Evolutionary conservation across 2,888 invertebrate species (phyloP), one percentile per base, ranked within the genome.

Genomic region (Metacarcinus magister): DNA sequence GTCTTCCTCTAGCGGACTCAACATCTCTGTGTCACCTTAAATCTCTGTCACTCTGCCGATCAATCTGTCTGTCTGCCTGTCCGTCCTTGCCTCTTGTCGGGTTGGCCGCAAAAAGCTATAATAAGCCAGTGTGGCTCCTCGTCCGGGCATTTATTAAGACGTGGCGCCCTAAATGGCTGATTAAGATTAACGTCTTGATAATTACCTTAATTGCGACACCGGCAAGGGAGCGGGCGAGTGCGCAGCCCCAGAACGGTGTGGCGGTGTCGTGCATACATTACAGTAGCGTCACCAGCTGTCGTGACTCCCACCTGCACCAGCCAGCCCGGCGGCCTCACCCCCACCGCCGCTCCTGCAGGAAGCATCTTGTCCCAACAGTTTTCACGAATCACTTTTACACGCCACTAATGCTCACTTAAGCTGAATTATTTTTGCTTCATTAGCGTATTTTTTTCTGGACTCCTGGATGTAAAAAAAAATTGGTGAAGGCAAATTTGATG

Each of bases 221-320:
- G 43, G 90, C 60, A n/a, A 89, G 60, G 90, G 87, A 87, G 48
- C 60, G 60, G 92, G 46, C 54, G 54, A 87, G 87, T 87, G 87
- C 87, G 39, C 87, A 32, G 87, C 39, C 87, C 87, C 87, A 44
- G 82, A 67, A 32, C 43, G 92, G 82, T 54, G 32, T 54, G 75
- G 87, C 46, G 95, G 75, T 95, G 92, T 95, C 92, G 87, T 95
- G 95, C 95, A 95, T 95, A 92, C 95, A 92, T 95, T 95, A 91
- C 67, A 75, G 95, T 87, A 39, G 95, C 92, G 32, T 82, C 92
- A 43, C 46, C 75, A 95, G 43, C 46, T 28, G 48, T 75, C 43
- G 46, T 82, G 28, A 67, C 19, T 16, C 16, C 87, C 87, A 39
- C 39, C 87, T 39, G 39, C 87, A 39, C 75, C 87, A 87, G 39